Percentiles rank a stretch among this genome's conserved stretches.
Conservation (phyloP, 2,797 vertebrate genomes). For the Enteromius afrohamiltoni region DNA sequence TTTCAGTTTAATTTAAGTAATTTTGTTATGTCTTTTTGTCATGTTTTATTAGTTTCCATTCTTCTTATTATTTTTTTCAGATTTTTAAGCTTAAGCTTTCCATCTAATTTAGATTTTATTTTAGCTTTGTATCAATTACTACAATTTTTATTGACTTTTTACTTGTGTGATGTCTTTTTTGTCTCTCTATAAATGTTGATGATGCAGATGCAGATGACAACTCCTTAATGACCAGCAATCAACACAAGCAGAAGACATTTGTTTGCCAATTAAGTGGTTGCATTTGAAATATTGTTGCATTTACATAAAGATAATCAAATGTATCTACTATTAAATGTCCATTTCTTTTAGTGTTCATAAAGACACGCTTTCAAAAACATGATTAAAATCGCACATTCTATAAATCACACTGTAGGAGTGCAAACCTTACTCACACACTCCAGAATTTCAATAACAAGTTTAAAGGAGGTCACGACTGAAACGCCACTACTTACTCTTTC, state of each 20-base stretch:
- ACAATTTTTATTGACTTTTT: neutral
- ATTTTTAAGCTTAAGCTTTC: neutral
- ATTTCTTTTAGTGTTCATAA: neutral
- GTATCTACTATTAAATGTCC: neutral
- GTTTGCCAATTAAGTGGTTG: neutral
- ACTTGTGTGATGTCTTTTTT: neutral
- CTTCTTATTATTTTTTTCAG: neutral
- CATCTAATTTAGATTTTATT: neutral
- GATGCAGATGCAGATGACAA: neutral
- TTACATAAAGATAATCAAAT: neutral
- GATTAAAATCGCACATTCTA: neutral
- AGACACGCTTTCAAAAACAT: neutral
- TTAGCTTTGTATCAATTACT: neutral
- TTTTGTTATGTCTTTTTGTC: neutral
- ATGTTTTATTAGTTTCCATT: too few relatives aligned
- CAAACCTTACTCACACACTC: neutral
- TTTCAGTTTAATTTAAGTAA: neutral
- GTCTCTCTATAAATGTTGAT: neutral
- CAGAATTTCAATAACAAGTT: neutral
- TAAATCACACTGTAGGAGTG: neutral
- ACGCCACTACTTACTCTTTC: neutral
- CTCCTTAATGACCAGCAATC: neutral
- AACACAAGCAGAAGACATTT: neutral
- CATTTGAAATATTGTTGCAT: constrained; percentile 13
- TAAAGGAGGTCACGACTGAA: constrained; percentile 1